Conservation (phyloP, 2,113 vertebrate genomes). For the Chaenocephalus aceratus region DNA sequence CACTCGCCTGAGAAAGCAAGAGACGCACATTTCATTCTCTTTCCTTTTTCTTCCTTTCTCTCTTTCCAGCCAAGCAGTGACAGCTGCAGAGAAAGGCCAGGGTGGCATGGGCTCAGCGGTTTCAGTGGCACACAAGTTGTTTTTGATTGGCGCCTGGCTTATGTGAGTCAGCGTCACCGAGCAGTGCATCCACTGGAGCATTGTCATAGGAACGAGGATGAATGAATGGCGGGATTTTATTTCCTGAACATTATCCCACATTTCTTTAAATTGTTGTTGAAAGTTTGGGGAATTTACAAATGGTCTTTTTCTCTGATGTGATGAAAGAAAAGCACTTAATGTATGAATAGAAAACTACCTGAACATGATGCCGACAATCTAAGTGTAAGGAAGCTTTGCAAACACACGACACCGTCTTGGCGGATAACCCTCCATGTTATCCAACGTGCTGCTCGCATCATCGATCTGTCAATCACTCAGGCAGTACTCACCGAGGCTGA, state of each 20-base stretch:
- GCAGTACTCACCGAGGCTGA: conserved; percentile 32
- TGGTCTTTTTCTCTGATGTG: conserved; percentile 8
- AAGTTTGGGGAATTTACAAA: conserved; percentile 24
- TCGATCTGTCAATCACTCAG: conserved; percentile 57
- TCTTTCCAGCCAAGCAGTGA: conserved; percentile 55
- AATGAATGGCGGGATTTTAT: conserved; percentile 41
- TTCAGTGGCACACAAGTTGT: conserved; percentile 62
- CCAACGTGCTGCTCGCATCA: conserved; percentile 61
- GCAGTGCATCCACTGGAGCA: conserved; percentile 36
- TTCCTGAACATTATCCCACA: conserved; percentile 35
- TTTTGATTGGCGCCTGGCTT: conserved; percentile 79
- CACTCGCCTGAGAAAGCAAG: conserved; percentile 35
- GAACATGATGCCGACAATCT: conserved; percentile 32
- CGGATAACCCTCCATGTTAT: conserved; percentile 35
- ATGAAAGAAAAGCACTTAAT: too few species aligned
- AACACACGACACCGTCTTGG: conserved; percentile 64
- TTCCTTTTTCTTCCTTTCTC: conserved; percentile 24
- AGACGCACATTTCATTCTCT: background rate
- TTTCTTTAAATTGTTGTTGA: conserved; percentile 13
- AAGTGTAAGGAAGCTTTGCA: conserved; percentile 42
- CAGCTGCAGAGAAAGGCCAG: conserved; percentile 60
- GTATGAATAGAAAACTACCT: conserved; percentile 17
- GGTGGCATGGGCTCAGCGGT: conserved; percentile 67
- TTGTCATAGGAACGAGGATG: conserved; percentile 53
- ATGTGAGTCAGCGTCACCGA: conserved; percentile 66